Conservation (phyloP, 1,140 invertebrate species). For the Procambarus clarkii region DNA sequence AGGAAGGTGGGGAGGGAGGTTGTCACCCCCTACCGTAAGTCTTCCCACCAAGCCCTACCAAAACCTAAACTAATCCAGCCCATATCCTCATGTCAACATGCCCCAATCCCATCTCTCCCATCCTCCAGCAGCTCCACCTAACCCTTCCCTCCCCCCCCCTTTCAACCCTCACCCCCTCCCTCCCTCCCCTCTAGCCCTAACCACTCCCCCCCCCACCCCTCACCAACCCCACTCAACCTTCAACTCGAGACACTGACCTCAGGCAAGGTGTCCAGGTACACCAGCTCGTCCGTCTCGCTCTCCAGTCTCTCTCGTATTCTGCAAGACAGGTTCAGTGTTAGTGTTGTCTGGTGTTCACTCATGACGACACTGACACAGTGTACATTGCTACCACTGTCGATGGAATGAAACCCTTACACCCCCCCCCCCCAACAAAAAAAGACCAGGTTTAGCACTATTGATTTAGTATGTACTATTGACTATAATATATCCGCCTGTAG, state of each 20-base stretch:
- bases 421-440: too few species aligned
- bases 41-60: too few species aligned
- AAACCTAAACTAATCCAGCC: too few species aligned
- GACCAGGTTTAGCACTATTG: too few species aligned
- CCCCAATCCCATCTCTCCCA: neutral
- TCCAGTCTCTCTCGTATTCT: conserved; percentile 72
- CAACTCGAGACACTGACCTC: conserved; percentile 81
- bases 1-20: neutral
- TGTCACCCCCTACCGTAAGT: too few species aligned
- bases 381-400: too few species aligned
- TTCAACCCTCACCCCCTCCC: neutral
- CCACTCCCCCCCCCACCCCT: neutral
- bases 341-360: too few species aligned
- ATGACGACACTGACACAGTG: too few species aligned
- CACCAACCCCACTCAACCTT: neutral
- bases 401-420: too few species aligned
- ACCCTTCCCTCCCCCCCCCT: neutral
- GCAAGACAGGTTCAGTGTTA: conserved; percentile 5
- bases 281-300: conserved; percentile 84
- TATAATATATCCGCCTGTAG: too few species aligned
- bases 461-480: too few species aligned
- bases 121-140: neutral
- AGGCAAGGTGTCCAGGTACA: conserved; percentile 92
- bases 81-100: too few species aligned
- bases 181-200: neutral